phyloP scores from a whole-genome alignment of 1,140 invertebrate species.

The Frieseomelitta varia region DNA sequence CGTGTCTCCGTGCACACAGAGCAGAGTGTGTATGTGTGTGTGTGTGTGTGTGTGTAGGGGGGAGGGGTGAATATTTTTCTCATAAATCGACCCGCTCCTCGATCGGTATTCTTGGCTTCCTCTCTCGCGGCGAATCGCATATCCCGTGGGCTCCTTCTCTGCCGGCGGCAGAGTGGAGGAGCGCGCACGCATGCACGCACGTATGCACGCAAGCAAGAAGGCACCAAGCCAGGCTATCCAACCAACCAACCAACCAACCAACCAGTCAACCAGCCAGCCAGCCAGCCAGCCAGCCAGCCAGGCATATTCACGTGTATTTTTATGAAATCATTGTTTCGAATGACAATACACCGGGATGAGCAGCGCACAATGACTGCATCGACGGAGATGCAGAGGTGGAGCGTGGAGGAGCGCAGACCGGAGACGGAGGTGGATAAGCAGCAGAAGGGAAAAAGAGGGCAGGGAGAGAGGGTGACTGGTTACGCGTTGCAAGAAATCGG shows the following conservation, averaged over 20 bases:
- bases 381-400: slow-evolving; percentile 62
- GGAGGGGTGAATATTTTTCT: slow-evolving; percentile 34
- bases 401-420: slow-evolving; percentile 29
- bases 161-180: background rate
- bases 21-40: too few species aligned
- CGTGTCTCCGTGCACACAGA: background rate
- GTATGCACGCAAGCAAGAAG: slow-evolving; percentile 50
- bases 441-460: slow-evolving; percentile 38
- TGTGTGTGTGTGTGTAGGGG: too few species aligned
- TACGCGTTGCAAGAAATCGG: slow-evolving; percentile 32
- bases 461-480: slow-evolving; percentile 46
- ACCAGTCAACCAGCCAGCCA: background rate
- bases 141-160: slow-evolving; percentile 19
- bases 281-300: slow-evolving; percentile 23
- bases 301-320: slow-evolving; percentile 76
- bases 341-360: slow-evolving; percentile 81
- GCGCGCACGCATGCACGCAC: background rate
- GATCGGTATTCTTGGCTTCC: slow-evolving; percentile 56
- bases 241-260: slow-evolving; percentile 13
- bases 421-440: slow-evolving; percentile 30
- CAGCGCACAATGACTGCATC: slow-evolving; percentile 79
- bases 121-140: background rate
- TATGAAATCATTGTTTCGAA: slow-evolving; percentile 82
- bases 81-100: slow-evolving; percentile 47
- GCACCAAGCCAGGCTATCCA: background rate